Evolutionary conservation across 2,888 invertebrate species (phyloP).

Genomic region (Ochropacha duplaris): DNA sequence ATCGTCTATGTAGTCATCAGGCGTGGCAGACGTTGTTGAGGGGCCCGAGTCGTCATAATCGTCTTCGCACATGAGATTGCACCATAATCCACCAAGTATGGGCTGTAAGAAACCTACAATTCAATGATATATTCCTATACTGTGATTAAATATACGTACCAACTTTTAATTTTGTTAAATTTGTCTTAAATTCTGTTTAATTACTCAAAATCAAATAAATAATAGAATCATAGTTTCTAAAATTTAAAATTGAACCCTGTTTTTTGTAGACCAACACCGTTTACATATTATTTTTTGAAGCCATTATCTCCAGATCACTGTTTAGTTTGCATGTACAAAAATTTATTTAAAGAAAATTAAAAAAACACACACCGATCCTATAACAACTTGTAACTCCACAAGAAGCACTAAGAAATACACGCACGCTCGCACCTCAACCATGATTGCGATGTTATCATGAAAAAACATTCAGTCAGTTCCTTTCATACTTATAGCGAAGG

Average conservation of each 20-base stretch:
- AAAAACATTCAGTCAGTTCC: slow-evolving; percentile 50
- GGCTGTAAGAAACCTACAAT: slow-evolving; percentile 43
- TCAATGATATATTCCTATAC: too few species aligned
- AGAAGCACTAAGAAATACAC: slow-evolving; percentile 50
- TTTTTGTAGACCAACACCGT: not conserved
- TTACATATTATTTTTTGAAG: not conserved
- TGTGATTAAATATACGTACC: too few species aligned
- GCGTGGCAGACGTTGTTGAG: slow-evolving; percentile 28
- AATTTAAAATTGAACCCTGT: too few species aligned
- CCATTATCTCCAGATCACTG: not conserved
- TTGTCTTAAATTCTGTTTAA: too few species aligned
- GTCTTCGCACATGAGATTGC: slow-evolving; percentile 56
- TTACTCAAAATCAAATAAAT: too few species aligned
- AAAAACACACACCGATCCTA: slow-evolving; percentile 55
- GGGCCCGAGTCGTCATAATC: slow-evolving; percentile 35
- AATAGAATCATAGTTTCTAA: too few species aligned
- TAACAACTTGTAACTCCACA: slow-evolving; percentile 49
- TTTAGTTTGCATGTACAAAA: not conserved
- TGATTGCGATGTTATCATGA: slow-evolving; percentile 62
- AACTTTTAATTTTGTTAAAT: too few species aligned
- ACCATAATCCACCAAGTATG: slow-evolving; percentile 45
- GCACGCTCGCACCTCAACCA: slow-evolving; percentile 60
- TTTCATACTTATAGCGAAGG: slow-evolving; percentile 68
- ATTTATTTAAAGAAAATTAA: slow-evolving; percentile 7
- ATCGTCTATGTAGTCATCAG: slow-evolving; percentile 11